Base-by-base conservation (phyloP, 2,888 invertebrate genomes). In the Vesta saturnalis region DNA sequence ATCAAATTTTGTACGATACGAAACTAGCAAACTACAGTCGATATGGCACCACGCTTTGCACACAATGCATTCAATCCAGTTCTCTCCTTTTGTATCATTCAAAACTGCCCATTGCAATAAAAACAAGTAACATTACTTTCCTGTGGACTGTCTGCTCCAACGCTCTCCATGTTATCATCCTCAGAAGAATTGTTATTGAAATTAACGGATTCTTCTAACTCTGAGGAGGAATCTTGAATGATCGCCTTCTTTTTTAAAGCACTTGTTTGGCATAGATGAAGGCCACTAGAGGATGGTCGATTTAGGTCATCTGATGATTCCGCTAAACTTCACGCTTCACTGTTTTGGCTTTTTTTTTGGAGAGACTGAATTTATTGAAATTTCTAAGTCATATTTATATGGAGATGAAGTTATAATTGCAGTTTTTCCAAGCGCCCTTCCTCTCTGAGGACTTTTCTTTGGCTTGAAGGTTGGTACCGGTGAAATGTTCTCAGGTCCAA, bases 361-460 rank as follows among this genome's bases (percentile, higher is more conserved):
- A 49, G 49, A 49, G 18, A 49, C 14, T 49, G 16, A 49, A 16
- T 49, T 2, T 49, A 49, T 15, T 16, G 18, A 49, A 18, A 16
- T 49, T 18, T 49, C 49, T 16, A 49, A 18, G 3, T 49, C 49
- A 49, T 49, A 2, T 49, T 49, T 49, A 18, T 15, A 18, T 16
- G 18, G 49, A 49, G 12, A 49, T 49, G 18, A 49, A 12, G 18
- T 49, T 49, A 49, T 49, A 49, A 16, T 49, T 15, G 16, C 18
- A n/a, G 46, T 1, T 16, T 49, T 49, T 49, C 49, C 18, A 49
- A 12, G 16, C 49, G 14, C 49, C 22, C 54, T 54, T 54, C 54
- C 54, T 54, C 54, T 54, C 12, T 2, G 54, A 21, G 21, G 18
- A 6, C 21, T 21, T 21, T 19, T n/a, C 54, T 21, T 54, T 54